Conservation (phyloP, 2,797 vertebrate species). For the Galago senegalensis region DNA sequence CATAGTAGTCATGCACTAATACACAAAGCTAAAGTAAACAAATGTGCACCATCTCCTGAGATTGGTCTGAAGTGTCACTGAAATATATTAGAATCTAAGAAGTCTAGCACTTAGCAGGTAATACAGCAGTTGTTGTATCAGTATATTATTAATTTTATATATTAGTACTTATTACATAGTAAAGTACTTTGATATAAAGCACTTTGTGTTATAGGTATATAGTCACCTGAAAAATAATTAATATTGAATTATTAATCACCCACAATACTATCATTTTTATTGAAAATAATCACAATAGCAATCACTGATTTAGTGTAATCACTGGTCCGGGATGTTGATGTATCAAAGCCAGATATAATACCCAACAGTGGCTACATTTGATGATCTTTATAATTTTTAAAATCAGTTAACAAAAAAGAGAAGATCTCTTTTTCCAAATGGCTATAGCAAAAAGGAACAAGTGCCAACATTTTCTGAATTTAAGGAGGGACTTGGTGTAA, state of each 20-base stretch:
- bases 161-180: not conserved
- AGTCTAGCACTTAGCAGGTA: not conserved
- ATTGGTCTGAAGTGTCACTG: not conserved
- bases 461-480: not conserved
- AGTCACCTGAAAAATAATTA: not conserved
- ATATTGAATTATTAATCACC: not conserved
- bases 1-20: not conserved
- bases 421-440: not conserved
- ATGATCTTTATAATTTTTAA: slow-evolving; percentile 7
- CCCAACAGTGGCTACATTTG: not conserved
- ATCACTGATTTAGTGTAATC: not conserved
- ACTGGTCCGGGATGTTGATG: not conserved
- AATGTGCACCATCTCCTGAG: not conserved
- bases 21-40: not conserved
- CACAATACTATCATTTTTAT: not conserved
- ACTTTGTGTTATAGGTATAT: not conserved
- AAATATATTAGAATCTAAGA: not conserved
- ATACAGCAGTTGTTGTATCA: not conserved
- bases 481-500: not conserved
- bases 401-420: not conserved
- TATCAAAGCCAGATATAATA: not conserved
- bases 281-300: not conserved
- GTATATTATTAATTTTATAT: not conserved
- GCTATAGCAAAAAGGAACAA: not conserved
- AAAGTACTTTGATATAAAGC: not conserved